Conservation (phyloP, 2,797 vertebrate species). For the Austrolebias charrua region DNA sequence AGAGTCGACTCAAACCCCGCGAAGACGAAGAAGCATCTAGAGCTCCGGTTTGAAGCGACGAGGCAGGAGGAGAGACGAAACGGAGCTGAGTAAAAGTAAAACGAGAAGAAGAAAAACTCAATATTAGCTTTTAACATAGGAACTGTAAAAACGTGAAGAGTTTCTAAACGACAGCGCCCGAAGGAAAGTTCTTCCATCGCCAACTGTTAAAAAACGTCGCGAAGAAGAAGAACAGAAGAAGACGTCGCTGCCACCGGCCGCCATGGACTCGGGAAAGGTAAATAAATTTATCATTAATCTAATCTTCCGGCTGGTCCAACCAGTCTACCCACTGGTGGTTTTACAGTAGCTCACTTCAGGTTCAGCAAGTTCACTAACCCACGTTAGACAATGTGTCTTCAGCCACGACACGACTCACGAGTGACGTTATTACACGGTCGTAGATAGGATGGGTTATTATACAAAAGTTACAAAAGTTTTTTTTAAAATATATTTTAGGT, state of each 20-base stretch:
- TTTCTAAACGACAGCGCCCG: constrained; percentile 20
- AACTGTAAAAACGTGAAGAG: constrained; percentile 11
- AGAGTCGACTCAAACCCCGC: not conserved
- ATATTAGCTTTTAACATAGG: not conserved
- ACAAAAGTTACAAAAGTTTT: too few species aligned
- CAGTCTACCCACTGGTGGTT: not conserved
- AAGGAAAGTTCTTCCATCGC: constrained; percentile 14
- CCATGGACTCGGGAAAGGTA: constrained; percentile 78
- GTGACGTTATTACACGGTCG: not conserved
- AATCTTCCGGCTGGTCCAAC: constrained; percentile 4
- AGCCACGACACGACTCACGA: not conserved
- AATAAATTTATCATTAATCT: not conserved
- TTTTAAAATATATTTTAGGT: too few species aligned
- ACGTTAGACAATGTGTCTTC: not conserved
- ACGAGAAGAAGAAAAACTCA: too few species aligned
- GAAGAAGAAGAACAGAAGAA: not conserved
- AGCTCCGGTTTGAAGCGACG: not conserved
- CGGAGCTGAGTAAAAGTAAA: not conserved
- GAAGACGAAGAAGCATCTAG: not conserved
- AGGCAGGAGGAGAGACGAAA: not conserved
- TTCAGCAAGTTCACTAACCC: constrained; percentile 22
- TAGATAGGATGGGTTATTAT: too few species aligned
- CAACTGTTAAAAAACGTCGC: constrained; percentile 9
- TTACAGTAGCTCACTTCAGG: not conserved
- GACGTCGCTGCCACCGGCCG: not conserved